Evolutionary conservation across 2,797 vertebrate species (phyloP).

Genomic region (Orestias chungarensis): DNA sequence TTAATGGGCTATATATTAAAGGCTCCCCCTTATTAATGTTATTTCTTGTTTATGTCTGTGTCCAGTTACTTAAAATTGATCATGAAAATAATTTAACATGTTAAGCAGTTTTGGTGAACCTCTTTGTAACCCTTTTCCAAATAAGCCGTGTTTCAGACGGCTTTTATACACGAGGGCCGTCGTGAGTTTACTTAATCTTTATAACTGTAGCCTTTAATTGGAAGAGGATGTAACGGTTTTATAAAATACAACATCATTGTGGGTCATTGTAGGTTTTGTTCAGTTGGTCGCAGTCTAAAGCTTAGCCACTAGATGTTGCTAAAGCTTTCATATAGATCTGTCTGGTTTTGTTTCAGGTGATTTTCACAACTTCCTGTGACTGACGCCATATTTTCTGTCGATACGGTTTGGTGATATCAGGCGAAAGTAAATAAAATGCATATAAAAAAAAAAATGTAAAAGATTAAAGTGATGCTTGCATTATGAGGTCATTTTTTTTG

Average conservation of each 20-base stretch:
- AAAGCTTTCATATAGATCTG: background rate
- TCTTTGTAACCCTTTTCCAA: background rate
- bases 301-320: slow-evolving; percentile 6
- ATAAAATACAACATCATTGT: no score
- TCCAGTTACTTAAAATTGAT: background rate
- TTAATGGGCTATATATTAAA: no score
- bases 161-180: background rate
- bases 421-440: no score
- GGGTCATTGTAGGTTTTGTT: background rate
- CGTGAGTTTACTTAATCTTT: no score
- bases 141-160: background rate
- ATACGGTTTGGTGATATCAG: background rate
- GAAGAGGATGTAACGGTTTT: no score
- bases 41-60: background rate
- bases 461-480: no score
- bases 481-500: no score
- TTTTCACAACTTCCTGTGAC: background rate
- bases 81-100: background rate
- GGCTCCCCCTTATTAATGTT: background rate
- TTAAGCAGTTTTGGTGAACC: background rate
- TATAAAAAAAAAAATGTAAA: no score
- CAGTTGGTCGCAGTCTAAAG: background rate
- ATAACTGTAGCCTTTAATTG: no score
- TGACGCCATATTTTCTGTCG: background rate
- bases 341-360: background rate